phyloP scores from a whole-genome alignment of 2,797 vertebrate species.

The Gymnodraco acuticeps region DNA sequence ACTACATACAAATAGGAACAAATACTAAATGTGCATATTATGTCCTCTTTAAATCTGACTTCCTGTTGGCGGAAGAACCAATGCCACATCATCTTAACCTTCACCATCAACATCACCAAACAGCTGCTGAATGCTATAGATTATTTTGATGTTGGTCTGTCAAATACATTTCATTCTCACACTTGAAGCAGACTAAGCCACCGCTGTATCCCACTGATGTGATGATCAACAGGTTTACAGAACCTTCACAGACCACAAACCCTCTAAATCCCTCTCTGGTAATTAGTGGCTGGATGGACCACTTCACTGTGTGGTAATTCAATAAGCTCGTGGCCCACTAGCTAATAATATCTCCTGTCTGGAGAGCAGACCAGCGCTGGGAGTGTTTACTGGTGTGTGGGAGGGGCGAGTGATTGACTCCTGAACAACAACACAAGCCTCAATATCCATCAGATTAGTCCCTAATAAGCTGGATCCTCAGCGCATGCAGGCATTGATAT shows the following conservation, averaged over 20 bases:
- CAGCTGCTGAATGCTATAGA: neutral
- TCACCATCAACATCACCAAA: conserved; percentile 15
- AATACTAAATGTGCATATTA: too few species aligned
- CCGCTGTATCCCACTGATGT: conserved; percentile 23
- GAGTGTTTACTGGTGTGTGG: conserved; percentile 13
- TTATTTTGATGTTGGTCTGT: conserved; percentile 5
- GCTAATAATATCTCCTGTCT: conserved; percentile 80
- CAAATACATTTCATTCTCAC: neutral
- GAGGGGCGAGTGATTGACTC: conserved; percentile 19
- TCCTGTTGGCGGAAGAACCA: neutral
- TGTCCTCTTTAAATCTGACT: too few species aligned
- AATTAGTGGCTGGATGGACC: conserved; percentile 72
- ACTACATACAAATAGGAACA: too few species aligned
- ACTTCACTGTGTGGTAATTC: conserved; percentile 75
- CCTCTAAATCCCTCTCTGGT: conserved; percentile 70
- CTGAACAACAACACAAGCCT: conserved; percentile 42
- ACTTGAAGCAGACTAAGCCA: conserved; percentile 4
- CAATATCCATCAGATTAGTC: conserved; percentile 55
- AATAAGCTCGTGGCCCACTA: conserved; percentile 75
- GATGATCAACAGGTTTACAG: conserved; percentile 67
- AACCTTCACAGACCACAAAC: conserved; percentile 62
- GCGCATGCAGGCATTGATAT: conserved; percentile 28
- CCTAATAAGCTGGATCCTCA: conserved; percentile 37
- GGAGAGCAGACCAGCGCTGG: conserved; percentile 55
- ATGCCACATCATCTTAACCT: neutral